Percentiles rank a stretch among this genome's conserved stretches.
Evolutionary conservation across 2,888 invertebrate genomes (phyloP).

Genomic region (Escarpia spicata): DNA sequence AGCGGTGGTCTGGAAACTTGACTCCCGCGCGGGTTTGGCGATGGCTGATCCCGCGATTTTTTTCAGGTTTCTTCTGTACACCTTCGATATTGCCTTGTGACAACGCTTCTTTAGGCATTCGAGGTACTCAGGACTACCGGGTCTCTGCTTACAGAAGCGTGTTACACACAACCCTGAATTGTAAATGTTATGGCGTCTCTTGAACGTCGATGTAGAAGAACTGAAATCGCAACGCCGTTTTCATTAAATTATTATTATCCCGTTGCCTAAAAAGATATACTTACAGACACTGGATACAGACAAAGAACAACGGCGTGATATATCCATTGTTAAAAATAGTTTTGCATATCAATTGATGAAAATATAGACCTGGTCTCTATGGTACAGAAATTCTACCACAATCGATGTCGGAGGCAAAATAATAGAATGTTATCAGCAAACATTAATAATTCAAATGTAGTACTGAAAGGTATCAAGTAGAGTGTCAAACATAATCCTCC

Average conservation of each 20-base stretch:
- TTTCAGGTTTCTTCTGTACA: background rate
- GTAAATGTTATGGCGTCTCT: background rate
- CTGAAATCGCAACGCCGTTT: background rate
- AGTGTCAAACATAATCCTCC: background rate
- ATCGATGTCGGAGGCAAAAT: background rate
- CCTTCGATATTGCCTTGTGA: background rate
- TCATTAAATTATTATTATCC: background rate
- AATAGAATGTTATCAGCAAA: background rate
- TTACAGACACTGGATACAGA: too few relatives aligned
- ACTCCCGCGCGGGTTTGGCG: background rate
- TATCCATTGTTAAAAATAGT: too few relatives aligned
- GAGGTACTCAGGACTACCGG: too few relatives aligned
- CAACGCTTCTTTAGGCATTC: background rate
- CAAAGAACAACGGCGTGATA: too few relatives aligned
- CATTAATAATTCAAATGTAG: background rate
- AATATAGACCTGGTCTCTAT: too few relatives aligned
- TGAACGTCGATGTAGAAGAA: background rate
- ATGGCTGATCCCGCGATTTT: background rate
- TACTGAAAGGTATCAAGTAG: background rate
- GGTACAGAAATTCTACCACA: too few relatives aligned
- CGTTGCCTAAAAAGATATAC: background rate
- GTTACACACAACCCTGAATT: rapidly evolving
- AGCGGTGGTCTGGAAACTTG: background rate
- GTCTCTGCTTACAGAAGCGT: too few relatives aligned
- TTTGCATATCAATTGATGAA: too few relatives aligned